A percentile compares a stretch with the other conserved stretches of the same genome.
Evolutionary conservation across 1,140 invertebrate species (phyloP).

Genomic region (Pachyrhynchus sulphureomaculatus): DNA sequence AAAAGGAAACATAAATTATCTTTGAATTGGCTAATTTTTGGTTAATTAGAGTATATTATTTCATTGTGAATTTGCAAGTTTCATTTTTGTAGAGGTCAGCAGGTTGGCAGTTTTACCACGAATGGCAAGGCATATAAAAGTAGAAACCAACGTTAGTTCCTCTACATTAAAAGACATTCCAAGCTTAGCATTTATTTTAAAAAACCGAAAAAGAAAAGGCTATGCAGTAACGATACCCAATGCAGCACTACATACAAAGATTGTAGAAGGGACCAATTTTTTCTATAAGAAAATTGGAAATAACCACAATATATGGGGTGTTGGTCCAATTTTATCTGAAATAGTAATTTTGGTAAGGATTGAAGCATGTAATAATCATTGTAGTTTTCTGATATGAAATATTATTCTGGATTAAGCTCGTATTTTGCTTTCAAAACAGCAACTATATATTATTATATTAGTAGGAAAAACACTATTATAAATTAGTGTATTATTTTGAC

Average conservation of each 20-base stretch:
- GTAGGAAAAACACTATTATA: no score
- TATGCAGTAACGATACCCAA: slow-evolving; percentile 45
- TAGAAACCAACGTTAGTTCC: slow-evolving; percentile 39
- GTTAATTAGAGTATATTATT: no score
- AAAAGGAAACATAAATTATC: no score
- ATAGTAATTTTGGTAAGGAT: slow-evolving; percentile 61
- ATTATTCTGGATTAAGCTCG: no score
- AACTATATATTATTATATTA: background rate
- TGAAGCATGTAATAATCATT: background rate
- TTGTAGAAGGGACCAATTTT: slow-evolving; percentile 59
- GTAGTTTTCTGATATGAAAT: no score
- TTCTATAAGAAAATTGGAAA: slow-evolving; percentile 53
- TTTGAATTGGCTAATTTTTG: no score
- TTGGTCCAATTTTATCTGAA: slow-evolving; percentile 60
- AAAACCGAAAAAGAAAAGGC: slow-evolving; percentile 48
- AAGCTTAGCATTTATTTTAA: slow-evolving; percentile 49
- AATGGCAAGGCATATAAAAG: slow-evolving; percentile 41
- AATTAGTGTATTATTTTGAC: no score
- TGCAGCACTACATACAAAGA: slow-evolving; percentile 42
- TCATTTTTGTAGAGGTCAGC: slow-evolving; percentile 53
- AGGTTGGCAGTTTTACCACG: slow-evolving; percentile 55
- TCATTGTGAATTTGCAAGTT: no score
- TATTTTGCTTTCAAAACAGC: no score
- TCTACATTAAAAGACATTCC: slow-evolving; percentile 24
- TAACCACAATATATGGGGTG: slow-evolving; percentile 56